These are phyloP conservation scores for Dasysyrphus tricinctus DNA, from an alignment of 2,888 invertebrate genomes.

Conservation along the genomic window DNA sequence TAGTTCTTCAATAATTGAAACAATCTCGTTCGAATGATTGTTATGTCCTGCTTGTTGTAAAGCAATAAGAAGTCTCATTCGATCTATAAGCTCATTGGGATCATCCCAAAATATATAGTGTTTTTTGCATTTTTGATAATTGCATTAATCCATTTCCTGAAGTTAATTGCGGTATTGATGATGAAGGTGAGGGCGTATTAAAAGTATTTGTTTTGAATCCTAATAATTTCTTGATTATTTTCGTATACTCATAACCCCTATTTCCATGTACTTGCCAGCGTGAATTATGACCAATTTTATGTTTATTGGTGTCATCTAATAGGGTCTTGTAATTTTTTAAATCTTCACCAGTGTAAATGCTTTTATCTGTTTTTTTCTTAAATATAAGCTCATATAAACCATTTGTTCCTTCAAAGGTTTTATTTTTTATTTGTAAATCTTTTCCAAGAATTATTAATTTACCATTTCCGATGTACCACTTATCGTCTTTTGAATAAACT, in stretches of 20 bases:
- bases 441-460: neutral
- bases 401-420: neutral
- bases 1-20: slow-evolving; percentile 1
- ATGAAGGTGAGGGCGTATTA: neutral
- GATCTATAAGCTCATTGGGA: neutral
- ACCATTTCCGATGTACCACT: neutral
- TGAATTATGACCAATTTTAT: neutral
- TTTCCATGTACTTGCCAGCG: neutral
- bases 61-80: no score
- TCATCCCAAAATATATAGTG: neutral
- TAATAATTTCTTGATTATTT: neutral
- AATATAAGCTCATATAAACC: neutral
- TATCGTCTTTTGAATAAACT: neutral
- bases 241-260: neutral
- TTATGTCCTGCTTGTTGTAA: slow-evolving; percentile 1
- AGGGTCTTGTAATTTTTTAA: no score
- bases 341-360: neutral
- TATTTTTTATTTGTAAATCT: neutral
- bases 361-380: neutral
- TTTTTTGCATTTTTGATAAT: neutral
- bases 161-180: neutral
- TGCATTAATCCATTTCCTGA: slow-evolving; percentile 3
- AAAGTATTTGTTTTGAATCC: neutral
- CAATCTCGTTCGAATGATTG: neutral
- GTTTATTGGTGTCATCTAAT: neutral